These are phyloP conservation scores for Subacronicta megacephala DNA, from an alignment of 2,888 invertebrate genomes.

Conservation along the genomic window DNA sequence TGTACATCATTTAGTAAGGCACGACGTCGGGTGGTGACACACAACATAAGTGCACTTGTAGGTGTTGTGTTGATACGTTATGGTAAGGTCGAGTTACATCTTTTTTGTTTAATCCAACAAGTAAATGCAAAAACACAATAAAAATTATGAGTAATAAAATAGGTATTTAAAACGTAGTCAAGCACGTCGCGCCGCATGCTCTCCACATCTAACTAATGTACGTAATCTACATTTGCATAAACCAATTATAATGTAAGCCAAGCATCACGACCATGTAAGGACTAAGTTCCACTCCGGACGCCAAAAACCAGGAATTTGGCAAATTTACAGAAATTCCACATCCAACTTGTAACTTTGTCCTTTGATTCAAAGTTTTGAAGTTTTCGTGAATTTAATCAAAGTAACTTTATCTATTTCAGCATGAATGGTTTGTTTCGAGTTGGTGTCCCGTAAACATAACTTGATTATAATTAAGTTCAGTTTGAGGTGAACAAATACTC, in stretches of 20 bases:
- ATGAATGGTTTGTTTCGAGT: constrained; percentile 58
- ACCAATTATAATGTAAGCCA: constrained; percentile 44
- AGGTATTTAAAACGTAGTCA: constrained; percentile 5
- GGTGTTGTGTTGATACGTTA: background rate
- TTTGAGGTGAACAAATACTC: constrained; percentile 33
- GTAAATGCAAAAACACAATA: constrained; percentile 5
- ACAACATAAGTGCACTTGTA: constrained; percentile 1
- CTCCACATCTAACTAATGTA: constrained; percentile 37
- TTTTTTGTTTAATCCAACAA: too few relatives aligned
- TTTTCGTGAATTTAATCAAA: constrained; percentile 68
- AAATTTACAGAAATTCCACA: constrained; percentile 52
- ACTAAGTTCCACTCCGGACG: constrained; percentile 41
- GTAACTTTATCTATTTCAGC: constrained; percentile 67
- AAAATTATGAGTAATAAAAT: constrained; percentile 9
- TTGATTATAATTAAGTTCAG: constrained; percentile 54
- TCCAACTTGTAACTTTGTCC: constrained; percentile 61
- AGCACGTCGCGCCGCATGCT: constrained; percentile 5
- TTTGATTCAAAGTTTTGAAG: constrained; percentile 63
- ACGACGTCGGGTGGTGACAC: background rate
- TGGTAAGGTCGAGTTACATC: too few relatives aligned
- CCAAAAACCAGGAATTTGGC: constrained; percentile 45
- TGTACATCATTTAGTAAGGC: constrained; percentile 49
- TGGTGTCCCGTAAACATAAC: constrained; percentile 55
- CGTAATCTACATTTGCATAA: constrained; percentile 50
- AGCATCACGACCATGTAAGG: constrained; percentile 22